phyloP scores from a whole-genome alignment of 2,888 invertebrate genomes.

The Homarus gammarus region DNA sequence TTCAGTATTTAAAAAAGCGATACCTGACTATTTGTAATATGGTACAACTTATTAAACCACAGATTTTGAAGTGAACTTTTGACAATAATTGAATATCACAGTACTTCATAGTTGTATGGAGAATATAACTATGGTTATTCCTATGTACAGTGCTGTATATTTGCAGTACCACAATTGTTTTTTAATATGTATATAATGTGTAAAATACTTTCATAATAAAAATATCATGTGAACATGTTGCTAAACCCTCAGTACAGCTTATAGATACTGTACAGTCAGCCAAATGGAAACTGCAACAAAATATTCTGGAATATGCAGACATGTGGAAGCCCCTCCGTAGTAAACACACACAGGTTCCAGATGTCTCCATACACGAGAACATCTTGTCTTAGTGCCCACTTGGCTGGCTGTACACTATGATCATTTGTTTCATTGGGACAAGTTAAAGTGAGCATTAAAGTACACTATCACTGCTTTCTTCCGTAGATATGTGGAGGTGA shows the following conservation, averaged over 20 bases:
- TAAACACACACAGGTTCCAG: too few species aligned
- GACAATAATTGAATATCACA: neutral
- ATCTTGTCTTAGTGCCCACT: too few species aligned
- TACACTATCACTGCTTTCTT: too few species aligned
- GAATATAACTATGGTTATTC: neutral
- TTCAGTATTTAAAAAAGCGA: neutral
- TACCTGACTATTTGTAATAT: conserved; percentile 3
- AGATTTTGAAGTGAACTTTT: neutral
- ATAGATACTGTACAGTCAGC: too few species aligned
- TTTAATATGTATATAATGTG: neutral
- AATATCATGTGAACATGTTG: neutral
- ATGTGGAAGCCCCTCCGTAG: too few species aligned
- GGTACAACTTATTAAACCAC: neutral
- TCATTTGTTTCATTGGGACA: too few species aligned
- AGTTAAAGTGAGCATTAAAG: too few species aligned
- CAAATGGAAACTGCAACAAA: too few species aligned
- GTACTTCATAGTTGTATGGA: neutral
- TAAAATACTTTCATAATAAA: neutral
- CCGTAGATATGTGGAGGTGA: too few species aligned
- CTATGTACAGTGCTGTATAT: neutral
- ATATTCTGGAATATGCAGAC: too few species aligned
- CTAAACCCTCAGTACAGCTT: neutral
- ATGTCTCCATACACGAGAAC: too few species aligned
- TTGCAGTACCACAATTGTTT: neutral
- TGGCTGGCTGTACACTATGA: too few species aligned